These are phyloP conservation scores for Potorous gilbertii DNA, from an alignment of 2,797 vertebrate species.

Conservation along the genomic window DNA sequence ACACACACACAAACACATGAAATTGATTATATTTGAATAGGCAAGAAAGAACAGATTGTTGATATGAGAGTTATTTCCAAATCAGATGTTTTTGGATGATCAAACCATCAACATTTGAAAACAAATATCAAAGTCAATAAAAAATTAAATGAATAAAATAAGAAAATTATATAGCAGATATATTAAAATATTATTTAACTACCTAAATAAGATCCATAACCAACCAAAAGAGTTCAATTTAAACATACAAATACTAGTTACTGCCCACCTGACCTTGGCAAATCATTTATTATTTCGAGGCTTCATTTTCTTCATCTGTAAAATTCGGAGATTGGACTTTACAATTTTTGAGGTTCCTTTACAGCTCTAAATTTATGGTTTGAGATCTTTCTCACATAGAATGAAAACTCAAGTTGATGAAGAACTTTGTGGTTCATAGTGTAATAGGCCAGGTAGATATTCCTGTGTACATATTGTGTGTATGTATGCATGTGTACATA, in stretches of 20 bases:
- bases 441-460: background rate
- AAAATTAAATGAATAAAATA: background rate
- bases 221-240: background rate
- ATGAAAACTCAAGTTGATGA: background rate
- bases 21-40: background rate
- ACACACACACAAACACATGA: no score
- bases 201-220: background rate
- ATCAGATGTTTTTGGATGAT: background rate
- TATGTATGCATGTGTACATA: no score
- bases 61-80: background rate
- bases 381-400: background rate
- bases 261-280: background rate
- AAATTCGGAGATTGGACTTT: background rate
- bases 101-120: background rate
- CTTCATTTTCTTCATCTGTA: background rate
- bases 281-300: background rate
- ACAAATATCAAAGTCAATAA: background rate
- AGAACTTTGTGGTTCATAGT: background rate
- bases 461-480: background rate
- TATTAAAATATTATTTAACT: background rate
- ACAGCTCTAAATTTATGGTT: no score
- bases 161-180: background rate
- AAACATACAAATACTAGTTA: background rate
- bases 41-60: background rate
- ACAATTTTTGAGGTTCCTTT: background rate